Percentiles rank a stretch among this genome's conserved stretches.
phyloP scores from a whole-genome alignment of 2,113 vertebrate genomes.

The Bothrops jararaca region DNA sequence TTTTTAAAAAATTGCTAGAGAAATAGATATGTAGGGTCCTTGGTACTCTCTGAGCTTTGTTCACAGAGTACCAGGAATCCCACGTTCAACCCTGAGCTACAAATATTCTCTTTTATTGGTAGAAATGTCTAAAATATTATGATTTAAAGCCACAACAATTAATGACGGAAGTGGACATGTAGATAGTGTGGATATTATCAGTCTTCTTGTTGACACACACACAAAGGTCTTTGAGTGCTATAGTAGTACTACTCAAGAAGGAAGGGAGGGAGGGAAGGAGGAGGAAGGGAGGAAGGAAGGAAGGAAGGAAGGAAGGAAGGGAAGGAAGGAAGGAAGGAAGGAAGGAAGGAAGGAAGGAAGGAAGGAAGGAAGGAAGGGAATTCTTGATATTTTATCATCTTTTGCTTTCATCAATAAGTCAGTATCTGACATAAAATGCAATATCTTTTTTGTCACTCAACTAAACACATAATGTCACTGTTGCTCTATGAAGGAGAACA shows the following conservation, averaged over 20 bases:
- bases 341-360: background rate
- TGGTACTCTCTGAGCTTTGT: background rate
- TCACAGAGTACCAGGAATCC: background rate
- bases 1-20: background rate
- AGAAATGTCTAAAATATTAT: background rate
- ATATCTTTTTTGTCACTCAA: background rate
- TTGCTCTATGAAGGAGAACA: constrained; percentile 9
- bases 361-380: background rate
- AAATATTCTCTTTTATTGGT: background rate
- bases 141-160: background rate
- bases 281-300: no score
- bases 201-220: background rate
- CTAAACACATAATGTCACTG: background rate
- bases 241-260: background rate
- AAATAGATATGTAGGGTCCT: background rate
- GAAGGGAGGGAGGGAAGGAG: no score
- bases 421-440: background rate
- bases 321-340: background rate
- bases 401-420: background rate
- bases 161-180: background rate
- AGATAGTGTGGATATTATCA: background rate
- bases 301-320: no score
- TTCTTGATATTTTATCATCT: background rate
- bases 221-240: background rate
- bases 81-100: background rate